Evolutionary conservation across 2,888 invertebrate species (phyloP).

Genomic region (Dugesia japonica): DNA sequence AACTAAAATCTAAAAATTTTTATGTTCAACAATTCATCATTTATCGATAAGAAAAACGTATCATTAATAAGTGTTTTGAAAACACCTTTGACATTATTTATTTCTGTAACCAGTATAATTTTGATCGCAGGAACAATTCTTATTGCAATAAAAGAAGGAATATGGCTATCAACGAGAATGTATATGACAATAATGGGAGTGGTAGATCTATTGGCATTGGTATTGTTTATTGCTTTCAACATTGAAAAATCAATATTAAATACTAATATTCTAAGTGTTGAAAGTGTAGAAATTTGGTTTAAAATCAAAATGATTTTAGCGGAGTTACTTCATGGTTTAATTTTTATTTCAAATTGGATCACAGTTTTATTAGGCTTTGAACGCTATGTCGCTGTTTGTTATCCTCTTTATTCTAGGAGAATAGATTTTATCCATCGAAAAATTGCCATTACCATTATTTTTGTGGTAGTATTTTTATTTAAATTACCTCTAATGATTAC

Average conservation of each 20-base stretch:
- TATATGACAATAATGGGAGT: not conserved
- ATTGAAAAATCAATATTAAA: not conserved
- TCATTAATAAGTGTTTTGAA: not conserved
- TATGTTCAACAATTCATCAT: too few species aligned
- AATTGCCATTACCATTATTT: not conserved
- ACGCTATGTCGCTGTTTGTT: slow-evolving; percentile 26
- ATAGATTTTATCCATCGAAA: slow-evolving; percentile 20
- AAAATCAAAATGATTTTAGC: not conserved
- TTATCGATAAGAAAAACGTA: too few species aligned
- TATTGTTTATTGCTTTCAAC: not conserved
- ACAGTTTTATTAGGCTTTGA: slow-evolving; percentile 25
- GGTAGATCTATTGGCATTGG: not conserved
- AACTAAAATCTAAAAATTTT: too few species aligned
- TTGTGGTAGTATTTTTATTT: not conserved
- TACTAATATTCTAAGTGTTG: not conserved
- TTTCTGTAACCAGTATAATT: not conserved
- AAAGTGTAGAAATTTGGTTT: not conserved
- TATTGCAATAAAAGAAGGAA: not conserved
- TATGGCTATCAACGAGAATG: not conserved
- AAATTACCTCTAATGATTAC: slow-evolving; percentile 10
- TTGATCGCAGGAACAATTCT: not conserved
- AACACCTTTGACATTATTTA: not conserved
- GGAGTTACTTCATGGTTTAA: slow-evolving; percentile 16
- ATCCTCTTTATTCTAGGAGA: slow-evolving; percentile 20
- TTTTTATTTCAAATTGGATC: slow-evolving; percentile 27